Conservation (phyloP, 2,888 invertebrate species). For the Philaethria dido region DNA sequence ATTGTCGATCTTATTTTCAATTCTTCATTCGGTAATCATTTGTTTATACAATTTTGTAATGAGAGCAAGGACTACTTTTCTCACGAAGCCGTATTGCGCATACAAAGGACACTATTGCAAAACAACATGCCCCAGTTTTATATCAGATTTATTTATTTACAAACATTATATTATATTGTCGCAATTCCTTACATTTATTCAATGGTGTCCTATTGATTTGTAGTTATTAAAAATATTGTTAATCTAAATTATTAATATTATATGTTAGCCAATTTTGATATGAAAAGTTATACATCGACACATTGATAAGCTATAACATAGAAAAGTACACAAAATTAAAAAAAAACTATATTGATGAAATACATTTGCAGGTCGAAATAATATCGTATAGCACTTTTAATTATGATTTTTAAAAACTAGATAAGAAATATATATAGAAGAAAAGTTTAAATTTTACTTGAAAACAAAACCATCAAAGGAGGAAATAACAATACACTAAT, state of each 20-base stretch:
- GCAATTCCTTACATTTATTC: not conserved
- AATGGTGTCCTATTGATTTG: too few species aligned
- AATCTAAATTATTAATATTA: too few species aligned
- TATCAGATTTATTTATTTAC: conserved; percentile 14
- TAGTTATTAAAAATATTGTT: too few species aligned
- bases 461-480: not conserved
- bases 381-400: too few species aligned
- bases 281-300: too few species aligned
- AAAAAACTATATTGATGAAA: too few species aligned
- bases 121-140: conserved; percentile 34
- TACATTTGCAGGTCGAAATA: too few species aligned
- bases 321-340: too few species aligned
- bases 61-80: conserved; percentile 42
- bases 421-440: not conserved
- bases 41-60: conserved; percentile 39
- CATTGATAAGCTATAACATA: too few species aligned
- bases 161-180: not conserved
- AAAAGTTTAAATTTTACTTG: not conserved
- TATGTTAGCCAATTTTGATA: too few species aligned
- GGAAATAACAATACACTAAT: not conserved
- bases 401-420: too few species aligned
- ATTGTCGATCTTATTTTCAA: conserved; percentile 26
- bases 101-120: conserved; percentile 38
- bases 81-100: conserved; percentile 37
- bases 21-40: conserved; percentile 31